A percentile compares a stretch with the other conserved stretches of the same genome.
Conservation (phyloP, 2,113 vertebrate genomes). For the Lepisosteus osseus region DNA sequence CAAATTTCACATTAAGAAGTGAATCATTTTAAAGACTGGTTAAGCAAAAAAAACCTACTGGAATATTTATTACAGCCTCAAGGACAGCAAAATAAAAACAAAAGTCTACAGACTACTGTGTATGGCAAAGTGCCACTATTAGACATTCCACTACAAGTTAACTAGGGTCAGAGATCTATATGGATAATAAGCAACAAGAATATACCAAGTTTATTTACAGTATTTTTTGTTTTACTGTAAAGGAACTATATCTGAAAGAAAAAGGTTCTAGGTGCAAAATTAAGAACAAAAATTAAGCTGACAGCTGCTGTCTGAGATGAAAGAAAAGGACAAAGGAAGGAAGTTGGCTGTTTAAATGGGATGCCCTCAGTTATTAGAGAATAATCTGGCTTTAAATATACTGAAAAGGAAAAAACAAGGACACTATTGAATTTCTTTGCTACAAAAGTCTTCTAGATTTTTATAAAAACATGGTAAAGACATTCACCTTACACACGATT, state of each 20-base stretch:
- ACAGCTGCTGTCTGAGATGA: constrained; percentile 2
- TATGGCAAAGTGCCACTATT: background rate
- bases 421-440: no score
- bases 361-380: background rate
- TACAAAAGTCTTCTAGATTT: no score
- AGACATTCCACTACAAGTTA: background rate
- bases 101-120: background rate
- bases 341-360: background rate
- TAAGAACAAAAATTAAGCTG: background rate
- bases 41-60: background rate
- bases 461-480: no score
- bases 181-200: background rate
- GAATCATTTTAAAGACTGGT: background rate
- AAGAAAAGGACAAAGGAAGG: background rate
- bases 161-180: background rate
- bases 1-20: no score
- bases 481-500: no score
- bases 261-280: background rate
- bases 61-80: background rate
- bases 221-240: background rate
- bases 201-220: background rate
- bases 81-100: background rate
- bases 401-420: no score
- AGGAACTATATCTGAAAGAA: background rate
- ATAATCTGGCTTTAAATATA: no score